Base-by-base conservation (phyloP, 2,113 vertebrate species). In the Phasianus colchicus region DNA sequence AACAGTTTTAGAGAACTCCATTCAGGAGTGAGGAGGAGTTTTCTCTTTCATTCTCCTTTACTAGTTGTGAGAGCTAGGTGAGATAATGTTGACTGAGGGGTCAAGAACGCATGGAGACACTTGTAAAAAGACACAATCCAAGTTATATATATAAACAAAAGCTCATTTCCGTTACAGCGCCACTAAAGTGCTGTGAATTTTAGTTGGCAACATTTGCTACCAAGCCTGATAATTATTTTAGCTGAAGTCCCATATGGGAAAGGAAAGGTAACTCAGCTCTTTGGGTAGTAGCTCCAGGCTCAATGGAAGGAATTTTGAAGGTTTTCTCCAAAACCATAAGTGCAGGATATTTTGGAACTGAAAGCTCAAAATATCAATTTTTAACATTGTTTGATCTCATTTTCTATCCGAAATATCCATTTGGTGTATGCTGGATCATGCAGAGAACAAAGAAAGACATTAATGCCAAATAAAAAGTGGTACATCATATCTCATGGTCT, bases 281-380 rank as follows among this genome's bases (percentile, higher is more conserved):
- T 58, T 57, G 55, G 64, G 80, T 80, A 81, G 81, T 67, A 77
- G 36, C 63, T 92, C 38, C 57, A 81, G 34, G 29, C 22, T 48
- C 45, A 66, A 0, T 38, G 82, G 78, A 91, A 93, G 60, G 74
- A 85, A 83, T 91, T 92, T 87, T 80, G 67, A 88, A 76, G 47
- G 27, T 52, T 93, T 92, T 71, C 30, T 74, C 65, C 83, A 42
- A 76, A 88, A 75, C 72, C 17, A 1, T 77, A 94, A 88, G 7
- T 80, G 40, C 64, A 91, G 57, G 42, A 22, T 91, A 89, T 88
- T 88, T 91, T 77, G 80, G 64, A 92, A 73, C 6, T 74, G 34
- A 11, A 73, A 60, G n/a, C 34, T 57, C 65, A 75, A 75, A 83
- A 69, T 55, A 78, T 30, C n/a, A 40, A 10, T 91, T 88, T 74